A percentile compares a stretch with the other conserved stretches of the same genome.
Conservation (phyloP, 2,797 vertebrate genomes). For the Oreonectes daqikongensis region DNA sequence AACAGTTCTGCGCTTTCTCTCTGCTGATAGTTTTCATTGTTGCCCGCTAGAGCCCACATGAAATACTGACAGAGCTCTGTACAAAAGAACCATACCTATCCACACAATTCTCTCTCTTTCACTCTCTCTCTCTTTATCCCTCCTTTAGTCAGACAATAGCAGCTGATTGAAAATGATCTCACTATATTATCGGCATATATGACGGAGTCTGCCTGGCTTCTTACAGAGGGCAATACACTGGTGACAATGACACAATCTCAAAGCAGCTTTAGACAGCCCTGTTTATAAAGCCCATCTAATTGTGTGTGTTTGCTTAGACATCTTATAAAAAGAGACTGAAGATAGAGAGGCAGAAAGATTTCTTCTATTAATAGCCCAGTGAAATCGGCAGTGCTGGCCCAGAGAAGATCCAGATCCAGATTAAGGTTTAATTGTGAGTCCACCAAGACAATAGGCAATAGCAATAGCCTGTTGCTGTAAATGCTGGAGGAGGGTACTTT, state of each 20-base stretch:
- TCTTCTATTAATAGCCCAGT: neutral
- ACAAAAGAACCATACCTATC: conserved; percentile 22
- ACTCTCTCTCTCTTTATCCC: conserved; percentile 5
- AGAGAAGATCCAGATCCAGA: neutral
- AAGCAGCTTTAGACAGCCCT: neutral
- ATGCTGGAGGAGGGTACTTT: conserved; percentile 5
- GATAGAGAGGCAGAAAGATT: neutral
- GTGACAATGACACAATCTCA: conserved; percentile 47
- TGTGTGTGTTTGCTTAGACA: conserved; percentile 3
- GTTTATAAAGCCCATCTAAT: conserved; percentile 6
- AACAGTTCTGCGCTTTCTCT: conserved; percentile 41
- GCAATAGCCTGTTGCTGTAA: neutral
- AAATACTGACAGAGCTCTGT: conserved; percentile 13
- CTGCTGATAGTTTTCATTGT: conserved; percentile 24
- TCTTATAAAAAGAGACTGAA: neutral
- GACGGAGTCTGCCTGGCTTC: conserved; percentile 28
- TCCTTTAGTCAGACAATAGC: conserved; percentile 44
- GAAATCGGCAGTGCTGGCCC: neutral
- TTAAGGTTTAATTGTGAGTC: conserved; percentile 11
- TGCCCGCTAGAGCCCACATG: neutral
- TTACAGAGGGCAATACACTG: neutral
- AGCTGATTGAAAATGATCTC: conserved; percentile 46
- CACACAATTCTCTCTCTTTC: neutral
- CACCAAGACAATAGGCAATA: neutral
- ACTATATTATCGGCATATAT: conserved; percentile 26